Base-by-base conservation (phyloP, 2,888 invertebrate species). In the Netelia melanura region DNA sequence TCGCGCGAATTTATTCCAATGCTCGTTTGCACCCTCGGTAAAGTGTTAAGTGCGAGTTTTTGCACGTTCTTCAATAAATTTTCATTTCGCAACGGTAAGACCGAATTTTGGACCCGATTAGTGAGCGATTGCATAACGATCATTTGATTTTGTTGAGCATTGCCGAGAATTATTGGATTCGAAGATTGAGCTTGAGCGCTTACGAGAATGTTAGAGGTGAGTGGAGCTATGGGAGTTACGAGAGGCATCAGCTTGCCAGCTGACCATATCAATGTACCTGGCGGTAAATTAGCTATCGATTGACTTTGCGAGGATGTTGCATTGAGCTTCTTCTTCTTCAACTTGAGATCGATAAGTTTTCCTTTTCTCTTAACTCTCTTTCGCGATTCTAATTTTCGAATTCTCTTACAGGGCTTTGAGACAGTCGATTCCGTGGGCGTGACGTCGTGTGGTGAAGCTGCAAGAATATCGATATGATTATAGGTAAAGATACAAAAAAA, bases 121-220 rank as follows among this genome's bases (percentile, higher is more conserved):
- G 91, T 76, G n/a, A 93, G 84, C 1, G 93, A 91, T 65, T 93
- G 93, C 86, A 94, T 93, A 0, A 94, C 92, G 71, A 94, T 93
- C 93, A 94, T 93, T 76, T 93, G 93, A 90, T 90, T 93, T 54
- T 92, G 89, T 25, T 92, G 93, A 2, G 90, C 88, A 67, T 90
- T 93, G 43, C 92, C 90, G n/a, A 94, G 87, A 65, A 94, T 93
- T 82, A 94, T 92, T 2, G 93, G 89, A 86, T 91, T 93, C 10
- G 89, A 61, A 1, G 92, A 79, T 72, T 89, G 90, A n/a, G 91
- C 83, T 67, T 91, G 92, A 71, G 91, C 87, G 85, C 92, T 93
- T 62, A 94, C 92, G 80, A 93, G 91, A 38, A 94, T 92, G 58
- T 93, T 94, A 54, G 93, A 88, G 14, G 93, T 88, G 14, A 91